Base-by-base conservation (phyloP, 2,113 vertebrate species). In the Pogonocichla stellata region DNA sequence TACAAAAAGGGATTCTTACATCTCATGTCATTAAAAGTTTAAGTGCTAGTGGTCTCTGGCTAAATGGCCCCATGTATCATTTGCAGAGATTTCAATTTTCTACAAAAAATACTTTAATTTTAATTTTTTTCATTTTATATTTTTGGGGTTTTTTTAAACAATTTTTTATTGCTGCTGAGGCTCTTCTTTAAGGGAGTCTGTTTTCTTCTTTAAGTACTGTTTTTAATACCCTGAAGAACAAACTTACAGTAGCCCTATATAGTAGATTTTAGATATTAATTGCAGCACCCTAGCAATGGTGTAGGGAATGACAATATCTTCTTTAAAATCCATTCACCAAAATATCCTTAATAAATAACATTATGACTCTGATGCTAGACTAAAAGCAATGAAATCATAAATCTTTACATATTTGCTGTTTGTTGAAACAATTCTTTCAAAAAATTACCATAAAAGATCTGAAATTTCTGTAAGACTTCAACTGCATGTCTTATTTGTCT, bases 191-290 rank as follows among this genome's bases (percentile, higher is more conserved):
- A 60, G 11, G 78, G 6, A 50, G 7, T 42, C 43, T 72, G n/a
- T 73, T 92, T 75, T 88, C 29, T 64, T 80, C 74, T 86, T 81
- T 34, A 83, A 66, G 34, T 86, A 42, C 42, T 86, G 25, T 65
- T 83, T 94, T 88, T 88, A 69, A 47, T 83, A 62, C 10, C 26
- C 54, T 48, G 22, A 82, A 78, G 38, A 83, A 45, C 18, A 92
- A 93, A 62, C 42, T 57, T 57, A 40, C 31, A 66, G 45, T 53
- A 73, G 69, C 71, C 9, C 82, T 43, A 25, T 54, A 16, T 58
- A 92, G 65, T 36, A 86, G 62, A 77, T 58, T 54, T 80, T 80
- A 91, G 84, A 71, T 86, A 88, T 84, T 92, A 86, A 88, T 82
- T 66, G 36, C 66, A 85, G 56, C 69, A 31, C 12, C 18, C 24